These are phyloP conservation scores for Chymomyza costata DNA, from an alignment of 1,140 invertebrate species.

Conservation along the genomic window DNA sequence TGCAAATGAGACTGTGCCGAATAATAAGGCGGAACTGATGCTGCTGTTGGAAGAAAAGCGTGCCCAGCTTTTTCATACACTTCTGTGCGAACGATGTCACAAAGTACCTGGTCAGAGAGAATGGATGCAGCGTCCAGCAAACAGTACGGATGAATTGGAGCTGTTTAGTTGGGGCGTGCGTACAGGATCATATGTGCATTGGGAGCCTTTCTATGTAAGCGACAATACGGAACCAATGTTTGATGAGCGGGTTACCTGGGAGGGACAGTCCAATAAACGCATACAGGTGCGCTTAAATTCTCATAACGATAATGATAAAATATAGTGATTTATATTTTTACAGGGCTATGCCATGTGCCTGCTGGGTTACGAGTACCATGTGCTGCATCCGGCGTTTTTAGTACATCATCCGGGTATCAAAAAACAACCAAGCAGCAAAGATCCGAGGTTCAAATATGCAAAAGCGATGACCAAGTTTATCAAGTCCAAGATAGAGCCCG, in stretches of 20 bases:
- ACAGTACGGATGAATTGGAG: slow-evolving; percentile 79
- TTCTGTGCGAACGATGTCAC: slow-evolving; percentile 90
- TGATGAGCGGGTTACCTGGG: slow-evolving; percentile 91
- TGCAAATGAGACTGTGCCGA: slow-evolving; percentile 76
- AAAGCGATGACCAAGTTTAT: slow-evolving; percentile 55
- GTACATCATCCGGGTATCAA: slow-evolving; percentile 74
- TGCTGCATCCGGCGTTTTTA: slow-evolving; percentile 71
- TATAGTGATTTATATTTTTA: background rate
- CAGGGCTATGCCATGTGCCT: slow-evolving; percentile 74
- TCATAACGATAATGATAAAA: background rate
- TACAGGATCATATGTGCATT: slow-evolving; percentile 82
- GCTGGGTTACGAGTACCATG: slow-evolving; percentile 69
- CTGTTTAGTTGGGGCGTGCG: slow-evolving; percentile 88
- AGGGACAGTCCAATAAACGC: slow-evolving; percentile 93
- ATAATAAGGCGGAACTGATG: slow-evolving; percentile 83
- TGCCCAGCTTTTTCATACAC: slow-evolving; percentile 92
- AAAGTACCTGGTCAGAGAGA: slow-evolving; percentile 87
- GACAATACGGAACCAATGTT: slow-evolving; percentile 90
- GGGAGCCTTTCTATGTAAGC: slow-evolving; percentile 93
- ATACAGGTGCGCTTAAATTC: slow-evolving; percentile 82
- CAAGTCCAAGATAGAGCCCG: slow-evolving; percentile 53
- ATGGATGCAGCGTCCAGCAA: slow-evolving; percentile 80
- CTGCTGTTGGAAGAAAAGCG: slow-evolving; percentile 82
- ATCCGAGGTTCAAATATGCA: slow-evolving; percentile 32
- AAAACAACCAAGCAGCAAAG: slow-evolving; percentile 1